Evolutionary conservation across 2,888 invertebrate species (phyloP).

Genomic region (Rotaria sp.): DNA sequence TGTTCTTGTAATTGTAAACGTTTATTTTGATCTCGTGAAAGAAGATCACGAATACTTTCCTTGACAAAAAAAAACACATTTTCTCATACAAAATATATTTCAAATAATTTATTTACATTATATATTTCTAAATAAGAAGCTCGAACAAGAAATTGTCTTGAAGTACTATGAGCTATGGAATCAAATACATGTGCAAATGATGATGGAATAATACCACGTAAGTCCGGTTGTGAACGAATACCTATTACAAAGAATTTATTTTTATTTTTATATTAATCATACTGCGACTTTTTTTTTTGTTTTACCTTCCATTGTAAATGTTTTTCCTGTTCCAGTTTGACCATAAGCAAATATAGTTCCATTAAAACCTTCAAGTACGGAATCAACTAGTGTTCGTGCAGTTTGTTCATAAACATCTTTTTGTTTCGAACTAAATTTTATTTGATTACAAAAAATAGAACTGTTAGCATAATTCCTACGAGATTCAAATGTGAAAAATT

Average conservation of each 20-base stretch:
- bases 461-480: too few relatives aligned
- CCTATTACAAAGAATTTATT: neutral
- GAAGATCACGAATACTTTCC: constrained; percentile 69
- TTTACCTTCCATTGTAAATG: constrained; percentile 76
- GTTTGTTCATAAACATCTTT: constrained; percentile 38
- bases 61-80: neutral
- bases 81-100: neutral
- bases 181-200: constrained; percentile 55
- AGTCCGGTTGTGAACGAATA: constrained; percentile 51
- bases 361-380: constrained; percentile 80
- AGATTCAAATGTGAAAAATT: too few relatives aligned
- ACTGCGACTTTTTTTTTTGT: neutral
- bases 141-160: constrained; percentile 64
- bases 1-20: constrained; percentile 66
- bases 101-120: constrained; percentile 53
- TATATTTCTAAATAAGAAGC: constrained; percentile 77
- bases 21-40: constrained; percentile 61
- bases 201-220: constrained; percentile 64
- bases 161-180: constrained; percentile 66
- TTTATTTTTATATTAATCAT: neutral
- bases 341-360: constrained; percentile 86
- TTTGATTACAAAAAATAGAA: neutral
- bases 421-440: constrained; percentile 34
- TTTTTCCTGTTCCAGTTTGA: constrained; percentile 74
- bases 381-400: constrained; percentile 48